Evolutionary conservation across 1,140 invertebrate species (phyloP), one percentile per base, ranked within the genome.

Genomic region (Drosophila paulistorum): DNA sequence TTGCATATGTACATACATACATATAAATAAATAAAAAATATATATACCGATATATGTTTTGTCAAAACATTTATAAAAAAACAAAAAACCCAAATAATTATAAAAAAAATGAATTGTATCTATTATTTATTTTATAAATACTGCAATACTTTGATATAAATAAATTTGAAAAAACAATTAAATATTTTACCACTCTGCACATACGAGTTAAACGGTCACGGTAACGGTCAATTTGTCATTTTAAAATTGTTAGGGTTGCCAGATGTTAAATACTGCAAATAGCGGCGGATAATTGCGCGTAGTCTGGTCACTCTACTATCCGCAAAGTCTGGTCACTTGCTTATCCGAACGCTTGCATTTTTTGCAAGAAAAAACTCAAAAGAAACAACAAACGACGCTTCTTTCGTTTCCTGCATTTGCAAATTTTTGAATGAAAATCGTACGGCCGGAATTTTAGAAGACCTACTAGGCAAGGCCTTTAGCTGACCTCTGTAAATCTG

Each of bases 1-100:
- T 60, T 73, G 57, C 65, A 67, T 77, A 77, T 70, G 59, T 77
- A 77, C 60, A 70, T 64, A 60, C n/a, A 35, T 74, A 68, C 45
- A 51, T 69, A 61, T 30, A 30, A 30, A 30, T 30, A 30, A 30
- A 30, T 30, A 30, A 30, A 30, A 30, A 5, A 7, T 70, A 48
- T 74, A 37, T 70, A 39, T 58, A 65, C 48, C 35, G 48, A 58
- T 57, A 62, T 42, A 58, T 74, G 37, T 66, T 41, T 39, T 58
- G 35, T 33, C 54, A 45, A 23, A 51, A 51, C 45, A 51, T 51
- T 51, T 51, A 23, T 23, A 51, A 2, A 51, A 51, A 14, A 51
- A 17, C 23, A 23, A 23, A 23, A 23, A 17, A 17, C 17, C 3
- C 2, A 3, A 26, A 26, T 26, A 26, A 4, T 26, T 26, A 4